Conservation (phyloP, 1,140 invertebrate species). For the Watersipora subatra region DNA sequence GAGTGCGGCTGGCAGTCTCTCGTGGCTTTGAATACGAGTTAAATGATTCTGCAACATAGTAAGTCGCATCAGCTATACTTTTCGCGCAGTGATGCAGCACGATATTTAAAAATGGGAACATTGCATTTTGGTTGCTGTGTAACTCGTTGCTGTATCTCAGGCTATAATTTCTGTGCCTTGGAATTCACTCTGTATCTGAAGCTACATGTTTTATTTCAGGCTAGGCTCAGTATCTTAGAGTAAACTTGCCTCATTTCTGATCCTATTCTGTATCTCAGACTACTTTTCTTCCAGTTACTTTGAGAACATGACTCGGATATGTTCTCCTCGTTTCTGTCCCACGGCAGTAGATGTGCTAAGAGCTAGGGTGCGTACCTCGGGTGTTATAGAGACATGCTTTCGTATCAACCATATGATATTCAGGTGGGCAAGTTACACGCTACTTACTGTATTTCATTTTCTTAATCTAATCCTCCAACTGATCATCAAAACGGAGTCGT, state of each 20-base stretch:
- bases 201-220: too few relatives aligned
- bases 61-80: conserved; percentile 17
- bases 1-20: conserved; percentile 50
- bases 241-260: too few relatives aligned
- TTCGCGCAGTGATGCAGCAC: not conserved
- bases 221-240: too few relatives aligned
- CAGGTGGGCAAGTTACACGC: conserved; percentile 35
- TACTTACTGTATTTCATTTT: not conserved
- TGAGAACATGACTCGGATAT: conserved; percentile 55
- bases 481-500: too few relatives aligned
- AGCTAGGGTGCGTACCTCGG: conserved; percentile 33
- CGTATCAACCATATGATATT: conserved; percentile 39
- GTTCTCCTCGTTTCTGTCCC: conserved; percentile 39
- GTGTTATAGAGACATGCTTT: conserved; percentile 37
- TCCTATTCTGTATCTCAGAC: too few relatives aligned
- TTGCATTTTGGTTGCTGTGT: too few relatives aligned
- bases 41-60: conserved; percentile 43
- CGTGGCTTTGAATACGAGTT: conserved; percentile 46
- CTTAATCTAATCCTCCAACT: not conserved
- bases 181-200: too few relatives aligned
- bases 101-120: not conserved
- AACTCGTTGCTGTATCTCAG: too few relatives aligned
- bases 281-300: too few relatives aligned
- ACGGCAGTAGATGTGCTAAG: conserved; percentile 30
- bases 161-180: too few relatives aligned